Evolutionary conservation across 2,113 vertebrate genomes (phyloP), one percentile per base, ranked within the genome.

Genomic region (Planiliza haematocheilus): DNA sequence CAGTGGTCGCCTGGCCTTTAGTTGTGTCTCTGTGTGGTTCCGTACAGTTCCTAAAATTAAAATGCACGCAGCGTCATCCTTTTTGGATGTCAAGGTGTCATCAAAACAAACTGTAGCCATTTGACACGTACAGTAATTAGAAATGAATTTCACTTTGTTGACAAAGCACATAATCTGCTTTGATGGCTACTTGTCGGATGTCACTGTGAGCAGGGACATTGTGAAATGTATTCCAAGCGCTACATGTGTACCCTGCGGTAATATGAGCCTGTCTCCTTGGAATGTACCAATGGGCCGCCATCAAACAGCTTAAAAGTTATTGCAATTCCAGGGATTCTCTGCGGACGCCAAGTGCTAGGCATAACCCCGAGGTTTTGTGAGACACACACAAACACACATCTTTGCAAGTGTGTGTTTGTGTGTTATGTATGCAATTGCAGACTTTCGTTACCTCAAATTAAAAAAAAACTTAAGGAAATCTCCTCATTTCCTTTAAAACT

Each of bases 161-260:
- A 73, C 77, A 65, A 17, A 16, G 55, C 51, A 41, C 24, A 59
- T 74, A 77, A 87, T 85, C 41, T 69, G 24, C 61, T 81, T 58
- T 69, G 78, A 89, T 77, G 55, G 78, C 78, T 62, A 7, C 69
- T 77, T 87, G 74, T 89, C 24, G 1, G 55, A 61, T 70, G 60
- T 74, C 36, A 52, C 20, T 42, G 34, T 67, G 60, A 66, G 36
- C 63, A 59, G 48, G 39, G 37, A 83, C 57, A 51, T 68, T 70
- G 70, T 77, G 70, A 83, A 80, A 67, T 39, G 18, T 20, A 13
- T 38, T 58, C 16, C 38, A 17, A 60, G 42, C n/a, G 62, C 49
- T 74, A n/a, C 51, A 61, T 81, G 48, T 53, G 58, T 64, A 49
- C 48, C 30, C 71, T 74, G 43, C 10, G 14, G 57, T 67, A 86